phyloP scores from a whole-genome alignment of 2,888 invertebrate genomes.

The Hydriomena furcata region DNA sequence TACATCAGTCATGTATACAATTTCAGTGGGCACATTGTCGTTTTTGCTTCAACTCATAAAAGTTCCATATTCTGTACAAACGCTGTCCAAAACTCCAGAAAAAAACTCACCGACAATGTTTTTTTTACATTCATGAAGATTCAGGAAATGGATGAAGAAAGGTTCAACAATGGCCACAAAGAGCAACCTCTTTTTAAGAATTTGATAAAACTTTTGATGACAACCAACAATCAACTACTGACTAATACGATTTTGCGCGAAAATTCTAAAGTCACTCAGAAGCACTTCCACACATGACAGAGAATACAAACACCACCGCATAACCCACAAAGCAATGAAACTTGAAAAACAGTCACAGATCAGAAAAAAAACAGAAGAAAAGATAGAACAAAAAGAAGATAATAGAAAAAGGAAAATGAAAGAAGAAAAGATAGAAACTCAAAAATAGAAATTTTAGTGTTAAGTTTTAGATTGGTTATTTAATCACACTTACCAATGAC shows the following conservation, averaged over 20 bases:
- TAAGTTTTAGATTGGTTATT: conserved; percentile 79
- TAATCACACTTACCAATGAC: conserved; percentile 94
- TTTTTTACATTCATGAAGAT: too few relatives aligned
- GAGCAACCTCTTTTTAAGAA: neutral
- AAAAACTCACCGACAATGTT: too few relatives aligned
- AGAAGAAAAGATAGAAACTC: conserved; percentile 57
- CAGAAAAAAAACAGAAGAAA: conserved; percentile 54
- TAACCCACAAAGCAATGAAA: conserved; percentile 81
- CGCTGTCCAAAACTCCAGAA: too few relatives aligned
- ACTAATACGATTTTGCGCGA: conserved; percentile 57
- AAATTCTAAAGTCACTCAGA: conserved; percentile 55
- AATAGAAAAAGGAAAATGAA: conserved; percentile 53
- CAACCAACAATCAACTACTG: conserved; percentile 43
- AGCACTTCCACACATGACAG: conserved; percentile 60
- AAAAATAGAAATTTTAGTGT: conserved; percentile 77
- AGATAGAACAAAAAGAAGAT: conserved; percentile 49
- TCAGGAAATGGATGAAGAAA: too few relatives aligned
- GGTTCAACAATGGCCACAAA: neutral
- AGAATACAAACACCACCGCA: conserved; percentile 71
- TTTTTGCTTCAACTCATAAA: conserved; percentile 6
- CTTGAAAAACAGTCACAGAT: conserved; percentile 71
- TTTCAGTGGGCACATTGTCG: neutral
- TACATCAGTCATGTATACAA: conserved; percentile 55
- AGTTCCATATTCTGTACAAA: neutral
- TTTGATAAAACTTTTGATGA: neutral